Conservation (phyloP, 2,797 vertebrate genomes). For the Amazonetta brasiliensis region DNA sequence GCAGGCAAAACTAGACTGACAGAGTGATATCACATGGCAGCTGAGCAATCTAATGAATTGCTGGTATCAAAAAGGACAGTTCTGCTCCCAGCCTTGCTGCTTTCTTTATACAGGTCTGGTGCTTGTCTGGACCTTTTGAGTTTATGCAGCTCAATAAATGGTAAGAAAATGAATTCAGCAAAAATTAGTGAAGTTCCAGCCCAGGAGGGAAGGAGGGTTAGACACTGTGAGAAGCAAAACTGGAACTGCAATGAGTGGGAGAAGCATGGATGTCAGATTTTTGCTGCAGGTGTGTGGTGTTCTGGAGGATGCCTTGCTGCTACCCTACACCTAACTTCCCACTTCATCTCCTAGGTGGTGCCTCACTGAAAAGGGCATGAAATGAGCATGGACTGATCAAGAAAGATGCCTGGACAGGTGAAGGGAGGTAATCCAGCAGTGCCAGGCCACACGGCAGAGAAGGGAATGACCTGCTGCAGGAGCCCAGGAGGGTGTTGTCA, state of each 20-base stretch:
- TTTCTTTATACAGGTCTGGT: background rate
- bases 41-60: constrained; percentile 1
- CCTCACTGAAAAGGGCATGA: background rate
- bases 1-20: background rate
- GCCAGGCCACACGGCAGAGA: background rate
- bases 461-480: background rate
- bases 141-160: constrained; percentile 7
- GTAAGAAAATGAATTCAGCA: background rate
- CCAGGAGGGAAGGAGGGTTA: background rate
- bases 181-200: background rate
- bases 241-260: background rate
- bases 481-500: background rate
- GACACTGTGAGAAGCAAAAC: background rate
- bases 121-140: constrained; percentile 2
- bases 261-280: accelerated
- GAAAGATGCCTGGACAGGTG: background rate
- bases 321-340: background rate
- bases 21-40: background rate
- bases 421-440: background rate
- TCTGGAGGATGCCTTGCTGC: background rate
- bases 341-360: background rate
- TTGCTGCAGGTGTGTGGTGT: background rate
- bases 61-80: background rate
- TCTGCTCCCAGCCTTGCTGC: background rate
- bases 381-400: accelerated